A percentile compares a stretch with the other conserved stretches of the same genome.
These are phyloP conservation scores for Tillus elongatus DNA, from an alignment of 2,888 invertebrate genomes.

Conservation along the genomic window DNA sequence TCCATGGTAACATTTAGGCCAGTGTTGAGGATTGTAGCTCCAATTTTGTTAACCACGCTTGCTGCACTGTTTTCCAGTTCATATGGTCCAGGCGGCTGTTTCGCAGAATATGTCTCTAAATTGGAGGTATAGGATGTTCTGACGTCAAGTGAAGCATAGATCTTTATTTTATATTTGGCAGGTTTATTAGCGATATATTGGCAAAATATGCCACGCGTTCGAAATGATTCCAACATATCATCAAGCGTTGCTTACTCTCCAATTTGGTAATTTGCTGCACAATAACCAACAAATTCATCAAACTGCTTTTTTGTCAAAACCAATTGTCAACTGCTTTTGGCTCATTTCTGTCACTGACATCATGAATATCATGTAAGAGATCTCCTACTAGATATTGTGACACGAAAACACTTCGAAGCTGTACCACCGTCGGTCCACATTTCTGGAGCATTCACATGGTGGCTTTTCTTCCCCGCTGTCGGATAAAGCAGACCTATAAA, in stretches of 20 bases:
- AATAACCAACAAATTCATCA: constrained; percentile 4
- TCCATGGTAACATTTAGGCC: constrained; percentile 13
- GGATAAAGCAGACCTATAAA: background rate
- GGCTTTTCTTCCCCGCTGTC: constrained; percentile 6
- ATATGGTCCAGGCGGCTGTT: constrained; percentile 9
- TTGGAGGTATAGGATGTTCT: constrained; percentile 9
- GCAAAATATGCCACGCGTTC: constrained; percentile 11
- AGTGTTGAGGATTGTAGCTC: constrained; percentile 9
- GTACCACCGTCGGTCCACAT: constrained; percentile 4
- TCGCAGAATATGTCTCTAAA: constrained; percentile 6
- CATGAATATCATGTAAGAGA: constrained; percentile 4
- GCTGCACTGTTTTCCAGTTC: constrained; percentile 8
- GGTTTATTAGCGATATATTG: constrained; percentile 23
- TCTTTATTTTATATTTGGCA: constrained; percentile 3
- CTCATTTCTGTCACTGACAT: constrained; percentile 4
- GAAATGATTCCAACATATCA: constrained; percentile 11
- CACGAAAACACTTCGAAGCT: constrained; percentile 10
- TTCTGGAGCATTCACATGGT: constrained; percentile 6
- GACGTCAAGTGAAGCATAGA: constrained; percentile 10
- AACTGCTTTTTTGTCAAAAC: constrained; percentile 7
- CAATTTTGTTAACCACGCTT: constrained; percentile 9
- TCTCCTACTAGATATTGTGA: constrained; percentile 6
- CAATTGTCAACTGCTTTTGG: constrained; percentile 9
- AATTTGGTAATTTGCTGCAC: constrained; percentile 7
- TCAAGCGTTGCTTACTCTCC: constrained; percentile 9